Percentiles rank a stretch among this genome's conserved stretches.
phyloP scores from a whole-genome alignment of 1,140 invertebrate genomes.

The Agrilus planipennis region DNA sequence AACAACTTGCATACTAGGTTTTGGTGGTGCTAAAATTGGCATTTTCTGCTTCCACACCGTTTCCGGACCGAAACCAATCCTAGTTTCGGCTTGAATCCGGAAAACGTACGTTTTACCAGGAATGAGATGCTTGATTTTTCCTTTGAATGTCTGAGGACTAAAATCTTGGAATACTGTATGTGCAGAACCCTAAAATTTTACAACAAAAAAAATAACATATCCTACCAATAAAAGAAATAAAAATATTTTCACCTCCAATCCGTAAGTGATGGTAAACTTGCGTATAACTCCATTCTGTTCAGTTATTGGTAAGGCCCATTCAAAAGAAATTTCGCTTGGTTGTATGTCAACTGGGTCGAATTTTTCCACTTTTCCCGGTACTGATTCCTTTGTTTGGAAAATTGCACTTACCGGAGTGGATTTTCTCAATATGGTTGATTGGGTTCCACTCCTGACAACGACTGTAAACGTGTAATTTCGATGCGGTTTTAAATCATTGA shows the following conservation, averaged over 20 bases:
- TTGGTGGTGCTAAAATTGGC: constrained; percentile 76
- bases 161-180: constrained; percentile 48
- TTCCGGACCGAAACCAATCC: constrained; percentile 68
- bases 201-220: too few relatives aligned
- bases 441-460: constrained; percentile 68
- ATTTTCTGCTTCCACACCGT: constrained; percentile 61
- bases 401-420: constrained; percentile 67
- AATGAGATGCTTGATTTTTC: constrained; percentile 57
- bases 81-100: constrained; percentile 73
- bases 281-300: constrained; percentile 75
- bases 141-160: constrained; percentile 51
- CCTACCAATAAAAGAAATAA: neutral
- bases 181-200: constrained; percentile 36
- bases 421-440: constrained; percentile 58
- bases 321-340: constrained; percentile 69
- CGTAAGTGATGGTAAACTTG: constrained; percentile 74
- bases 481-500: constrained; percentile 64
- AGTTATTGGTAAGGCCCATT: constrained; percentile 63
- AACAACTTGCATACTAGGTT: constrained; percentile 59
- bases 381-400: constrained; percentile 72
- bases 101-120: constrained; percentile 78
- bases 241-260: constrained; percentile 46
- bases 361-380: constrained; percentile 61
- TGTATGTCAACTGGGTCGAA: constrained; percentile 68
- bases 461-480: constrained; percentile 85